Evolutionary conservation across 2,113 vertebrate species (phyloP), one percentile per base, ranked within the genome.

Genomic region (Hippocampus zosterae): DNA sequence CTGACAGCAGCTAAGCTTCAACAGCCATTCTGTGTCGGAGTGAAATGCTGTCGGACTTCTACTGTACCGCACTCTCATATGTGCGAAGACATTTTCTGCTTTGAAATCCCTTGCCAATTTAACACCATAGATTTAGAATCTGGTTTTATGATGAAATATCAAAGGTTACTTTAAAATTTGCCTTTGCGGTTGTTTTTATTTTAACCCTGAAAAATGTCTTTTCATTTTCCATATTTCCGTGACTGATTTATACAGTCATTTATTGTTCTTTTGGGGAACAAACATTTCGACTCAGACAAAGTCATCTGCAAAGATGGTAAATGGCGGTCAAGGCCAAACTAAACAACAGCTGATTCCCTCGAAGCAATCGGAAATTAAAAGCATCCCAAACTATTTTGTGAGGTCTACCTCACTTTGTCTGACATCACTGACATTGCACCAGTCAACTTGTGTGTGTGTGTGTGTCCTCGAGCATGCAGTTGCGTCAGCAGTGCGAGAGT

Each of bases 401-500:
- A 60, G 33, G 57, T 33, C 52, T 55, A 55, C 52, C 52, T 55
- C 52, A 55, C n/a, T 55, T 55, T 23, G 52, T 55, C 57, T 29
- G 57, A 60, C 27, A 60, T 60, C 57, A 29, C 19, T 60, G 57
- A 29, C 13, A 60, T 8, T 33, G 27, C 57, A 60, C 16, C 15
- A 18, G 27, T 25, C 23, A 56, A 12, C n/a, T 44, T 18, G 40
- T 70, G 62, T 16, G 42, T 41, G 16, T 25, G 7, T 60, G 37
- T 25, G 29, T 27, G 66, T 19, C 29, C 7, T 52, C 56, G 15
- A 64, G 62, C 68, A 71, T 72, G 56, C 41, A 40, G 18, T 55
- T 65, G 62, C 59, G 60, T 53, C 80, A 46, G 76, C 40, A 19
- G 65, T 71, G 67, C 66, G 40, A 65, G 72, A 42, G 68, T 46